Base-by-base conservation (phyloP, 2,113 vertebrate genomes). In the Castor canadensis region DNA sequence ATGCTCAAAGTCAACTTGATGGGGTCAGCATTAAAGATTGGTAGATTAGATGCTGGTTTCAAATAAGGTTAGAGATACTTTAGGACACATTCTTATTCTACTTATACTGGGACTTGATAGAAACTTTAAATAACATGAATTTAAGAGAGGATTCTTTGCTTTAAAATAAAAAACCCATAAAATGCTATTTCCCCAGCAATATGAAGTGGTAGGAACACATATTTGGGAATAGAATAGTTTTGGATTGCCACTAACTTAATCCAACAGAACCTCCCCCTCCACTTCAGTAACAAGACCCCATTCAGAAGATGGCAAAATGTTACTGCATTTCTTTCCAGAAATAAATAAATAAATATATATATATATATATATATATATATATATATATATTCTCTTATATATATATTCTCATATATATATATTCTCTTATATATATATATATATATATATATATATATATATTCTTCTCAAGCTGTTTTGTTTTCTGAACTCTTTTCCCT, bases 401-500 rank as follows among this genome's bases (percentile, higher is more conserved):
- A n/a, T n/a, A n/a, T n/a, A n/a, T n/a, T n/a, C n/a, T n/a, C n/a
- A n/a, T n/a, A n/a, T n/a, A n/a, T n/a, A n/a, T n/a, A n/a, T n/a
- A n/a, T n/a, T n/a, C n/a, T n/a, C n/a, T n/a, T n/a, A n/a, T n/a
- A n/a, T n/a, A n/a, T n/a, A n/a, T n/a, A n/a, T n/a, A n/a, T n/a
- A n/a, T n/a, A n/a, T n/a, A n/a, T n/a, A n/a, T n/a, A n/a, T n/a
- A n/a, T n/a, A n/a, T n/a, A n/a, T n/a, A n/a, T n/a, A n/a, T n/a
- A n/a, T n/a, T n/a, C n/a, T n/a, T n/a, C n/a, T n/a, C n/a, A n/a
- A n/a, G n/a, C n/a, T n/a, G n/a, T n/a, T n/a, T 80, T 84, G 30
- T 54, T 87, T 92, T 82, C 85, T 73, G 22, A 92, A 94, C 64
- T 82, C 76, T 84, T 96, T n/a, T 93, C 67, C 52, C 60, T 73